phyloP scores from a whole-genome alignment of 2,888 invertebrate genomes.

The Gastracanthus pulcherrimus region DNA sequence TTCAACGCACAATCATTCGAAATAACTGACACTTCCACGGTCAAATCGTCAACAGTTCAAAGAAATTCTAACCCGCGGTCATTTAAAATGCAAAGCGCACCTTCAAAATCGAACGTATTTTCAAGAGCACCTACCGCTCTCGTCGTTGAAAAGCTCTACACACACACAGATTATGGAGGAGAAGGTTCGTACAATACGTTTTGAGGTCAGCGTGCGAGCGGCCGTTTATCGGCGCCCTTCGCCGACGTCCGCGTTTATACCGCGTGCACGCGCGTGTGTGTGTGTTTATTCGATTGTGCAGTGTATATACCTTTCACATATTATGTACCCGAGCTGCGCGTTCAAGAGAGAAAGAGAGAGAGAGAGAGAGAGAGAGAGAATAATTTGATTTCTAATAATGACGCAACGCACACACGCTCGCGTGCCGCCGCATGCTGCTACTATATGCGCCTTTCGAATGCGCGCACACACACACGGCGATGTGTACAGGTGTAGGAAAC shows the following conservation, averaged over 20 bases:
- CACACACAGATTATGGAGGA: not conserved
- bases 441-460: constrained; percentile 40
- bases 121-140: not conserved
- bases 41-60: too few species aligned
- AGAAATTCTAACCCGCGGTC: too few species aligned
- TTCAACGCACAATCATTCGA: too few species aligned
- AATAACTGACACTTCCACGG: too few species aligned
- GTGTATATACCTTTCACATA: constrained; percentile 39
- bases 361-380: too few species aligned
- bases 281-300: not conserved
- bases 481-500: constrained; percentile 28
- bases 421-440: not conserved
- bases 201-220: constrained; percentile 7
- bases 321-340: not conserved
- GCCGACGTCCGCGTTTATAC: not conserved
- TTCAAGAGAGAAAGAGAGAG: too few species aligned
- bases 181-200: not conserved
- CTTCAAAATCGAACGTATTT: constrained; percentile 8
- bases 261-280: not conserved
- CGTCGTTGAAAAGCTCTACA: not conserved
- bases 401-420: constrained; percentile 23
- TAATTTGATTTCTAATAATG: constrained; percentile 54
- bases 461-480: too few species aligned
- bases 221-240: not conserved
- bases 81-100: too few species aligned